Conservation (phyloP, 2,797 vertebrate genomes). For the Toxotes lorentzi region DNA sequence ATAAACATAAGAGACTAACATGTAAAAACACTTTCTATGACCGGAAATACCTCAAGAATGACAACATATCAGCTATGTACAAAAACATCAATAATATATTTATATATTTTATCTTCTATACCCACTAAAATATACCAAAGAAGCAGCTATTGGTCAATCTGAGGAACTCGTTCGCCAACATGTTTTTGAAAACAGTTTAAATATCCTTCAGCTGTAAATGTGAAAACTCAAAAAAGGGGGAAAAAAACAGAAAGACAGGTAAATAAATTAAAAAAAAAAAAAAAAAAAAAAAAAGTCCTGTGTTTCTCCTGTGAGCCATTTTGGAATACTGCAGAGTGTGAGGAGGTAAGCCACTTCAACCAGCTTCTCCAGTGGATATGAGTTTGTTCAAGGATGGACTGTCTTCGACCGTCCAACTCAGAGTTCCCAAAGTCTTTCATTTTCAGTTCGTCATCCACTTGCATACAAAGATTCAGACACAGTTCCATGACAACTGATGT, state of each 20-base stretch:
- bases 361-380: conserved; percentile 76
- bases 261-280: conserved; percentile 74
- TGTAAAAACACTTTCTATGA: conserved; percentile 86
- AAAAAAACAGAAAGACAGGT: conserved; percentile 50
- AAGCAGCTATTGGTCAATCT: conserved; percentile 97
- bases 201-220: conserved; percentile 89
- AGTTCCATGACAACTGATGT: conserved; percentile 62
- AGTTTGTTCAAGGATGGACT: conserved; percentile 80
- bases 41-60: conserved; percentile 84
- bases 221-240: conserved; percentile 70
- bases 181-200: conserved; percentile 82
- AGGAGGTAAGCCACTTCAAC: conserved; percentile 79
- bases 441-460: conserved; percentile 58
- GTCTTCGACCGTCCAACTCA: conserved; percentile 56
- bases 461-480: conserved; percentile 60
- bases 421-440: conserved; percentile 59
- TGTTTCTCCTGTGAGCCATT: conserved; percentile 80
- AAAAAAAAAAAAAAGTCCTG: conserved; percentile 51
- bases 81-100: conserved; percentile 86
- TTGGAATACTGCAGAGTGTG: conserved; percentile 84
- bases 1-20: conserved; percentile 84
- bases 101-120: conserved; percentile 77
- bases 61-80: conserved; percentile 86
- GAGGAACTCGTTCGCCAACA: conserved; percentile 85
- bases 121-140: conserved; percentile 88